Evolutionary conservation across 2,113 vertebrate species (phyloP), one percentile per base, ranked within the genome.

Genomic region (Halichoerus grypus): DNA sequence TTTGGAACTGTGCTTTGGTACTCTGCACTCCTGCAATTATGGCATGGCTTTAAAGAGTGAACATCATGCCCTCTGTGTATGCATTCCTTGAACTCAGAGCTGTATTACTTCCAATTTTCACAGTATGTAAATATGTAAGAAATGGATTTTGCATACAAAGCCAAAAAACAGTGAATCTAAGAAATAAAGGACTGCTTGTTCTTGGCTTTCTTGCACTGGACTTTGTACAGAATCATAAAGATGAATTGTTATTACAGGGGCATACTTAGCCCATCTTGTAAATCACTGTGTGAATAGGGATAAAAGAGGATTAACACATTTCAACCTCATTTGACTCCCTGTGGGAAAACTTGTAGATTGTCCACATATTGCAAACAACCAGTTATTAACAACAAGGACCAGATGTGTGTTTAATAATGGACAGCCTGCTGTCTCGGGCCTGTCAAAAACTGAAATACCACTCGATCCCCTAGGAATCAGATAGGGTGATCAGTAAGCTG

Each of bases 291-390:
- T 96, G 91, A 96, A 89, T 24, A 95, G 51, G 92, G 74, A 96
- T 96, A 91, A 97, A 93, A 96, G 89, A 0, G 0, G 92, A 97
- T 98, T 69, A 96, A 85, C 76, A 85, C 86, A 82, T 96, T 96
- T 95, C 91, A 51, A 88, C 94, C 94, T 94, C 84, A 55, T 82
- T 94, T 94, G 81, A 86, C 51, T 96, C 76, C 59, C 96, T 49
- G n/a, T 93, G 97, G 96, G 86, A 65, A 96, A 87, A 92, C 33
- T 12, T 33, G 13, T 63, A 86, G 82, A 65, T 83, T 87, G 92
- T 95, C 94, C 87, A 69, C 61, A 28, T 63, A 63, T 49, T 84
- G n/a, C 36, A 92, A 83, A 90, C 69, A 55, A 24, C 24, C 21
- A 63, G 89, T 71, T 97, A 65, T 90, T 71, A 88, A 85, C 90